Conservation (phyloP, 2,888 invertebrate genomes). For the Synanthedon formicaeformis region DNA sequence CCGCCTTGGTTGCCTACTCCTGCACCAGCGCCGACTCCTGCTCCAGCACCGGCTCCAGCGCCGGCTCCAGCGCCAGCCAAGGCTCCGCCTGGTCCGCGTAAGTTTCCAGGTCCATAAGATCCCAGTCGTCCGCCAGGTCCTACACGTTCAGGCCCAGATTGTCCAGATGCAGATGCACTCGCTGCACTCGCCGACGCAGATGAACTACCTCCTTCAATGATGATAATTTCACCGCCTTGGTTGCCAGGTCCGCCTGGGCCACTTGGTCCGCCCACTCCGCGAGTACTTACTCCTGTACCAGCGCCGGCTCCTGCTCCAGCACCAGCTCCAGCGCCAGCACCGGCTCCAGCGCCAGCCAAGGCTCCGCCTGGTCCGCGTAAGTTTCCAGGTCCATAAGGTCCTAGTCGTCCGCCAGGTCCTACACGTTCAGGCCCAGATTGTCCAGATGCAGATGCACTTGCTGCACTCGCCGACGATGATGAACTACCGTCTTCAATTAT, state of each 20-base stretch:
- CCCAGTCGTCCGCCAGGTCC: no score
- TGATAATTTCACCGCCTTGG: no score
- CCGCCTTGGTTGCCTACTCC: conserved; percentile 8
- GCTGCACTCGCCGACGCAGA: no score
- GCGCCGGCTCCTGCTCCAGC: conserved; percentile 2
- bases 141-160: no score
- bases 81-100: background rate
- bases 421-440: no score
- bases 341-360: background rate
- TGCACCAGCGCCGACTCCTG: conserved; percentile 4
- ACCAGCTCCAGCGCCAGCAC: conserved; percentile 1
- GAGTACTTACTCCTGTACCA: no score
- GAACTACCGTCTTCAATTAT: no score
- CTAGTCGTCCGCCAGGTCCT: no score
- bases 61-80: background rate
- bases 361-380: background rate
- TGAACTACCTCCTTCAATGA: no score
- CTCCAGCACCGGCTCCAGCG: conserved; percentile 2
- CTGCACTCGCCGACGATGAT: background rate
- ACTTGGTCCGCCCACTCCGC: background rate
- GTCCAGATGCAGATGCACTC: no score
- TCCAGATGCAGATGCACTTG: background rate
- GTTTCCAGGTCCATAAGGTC: background rate
- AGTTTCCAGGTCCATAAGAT: background rate
- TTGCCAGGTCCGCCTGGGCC: background rate